A percentile compares a stretch with the other conserved stretches of the same genome.
Conservation (phyloP, 2,888 invertebrate genomes). For the Julus scanicus region DNA sequence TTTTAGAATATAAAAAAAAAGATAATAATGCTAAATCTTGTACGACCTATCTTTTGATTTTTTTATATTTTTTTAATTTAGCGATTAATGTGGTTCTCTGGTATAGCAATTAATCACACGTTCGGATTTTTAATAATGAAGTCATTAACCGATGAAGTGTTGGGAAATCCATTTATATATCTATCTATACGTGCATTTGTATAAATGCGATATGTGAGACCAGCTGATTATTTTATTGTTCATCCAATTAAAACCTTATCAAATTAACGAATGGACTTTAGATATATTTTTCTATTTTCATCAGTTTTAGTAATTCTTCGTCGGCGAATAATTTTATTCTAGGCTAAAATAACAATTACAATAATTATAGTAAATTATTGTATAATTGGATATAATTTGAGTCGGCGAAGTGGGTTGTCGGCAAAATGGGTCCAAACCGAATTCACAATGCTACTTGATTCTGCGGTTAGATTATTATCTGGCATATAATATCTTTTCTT, state of each 20-base stretch:
- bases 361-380: no score
- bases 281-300: no score
- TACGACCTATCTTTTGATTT: background rate
- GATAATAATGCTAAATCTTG: background rate
- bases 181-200: background rate
- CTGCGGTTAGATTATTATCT: no score
- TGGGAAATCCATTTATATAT: background rate
- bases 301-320: no score
- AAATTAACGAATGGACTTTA: background rate
- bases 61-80: background rate
- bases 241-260: background rate
- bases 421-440: no score
- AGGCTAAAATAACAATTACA: no score
- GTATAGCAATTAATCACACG: background rate
- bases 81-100: background rate
- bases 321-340: no score
- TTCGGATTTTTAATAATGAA: background rate
- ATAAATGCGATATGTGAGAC: background rate
- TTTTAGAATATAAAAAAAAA: background rate
- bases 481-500: no score
- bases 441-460: no score
- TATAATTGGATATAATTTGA: no score
- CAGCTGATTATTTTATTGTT: slow-evolving; percentile 16
- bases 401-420: no score
- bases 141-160: background rate